phyloP scores from a whole-genome alignment of 2,797 vertebrate genomes.

The Sylvilagus floridanus region DNA sequence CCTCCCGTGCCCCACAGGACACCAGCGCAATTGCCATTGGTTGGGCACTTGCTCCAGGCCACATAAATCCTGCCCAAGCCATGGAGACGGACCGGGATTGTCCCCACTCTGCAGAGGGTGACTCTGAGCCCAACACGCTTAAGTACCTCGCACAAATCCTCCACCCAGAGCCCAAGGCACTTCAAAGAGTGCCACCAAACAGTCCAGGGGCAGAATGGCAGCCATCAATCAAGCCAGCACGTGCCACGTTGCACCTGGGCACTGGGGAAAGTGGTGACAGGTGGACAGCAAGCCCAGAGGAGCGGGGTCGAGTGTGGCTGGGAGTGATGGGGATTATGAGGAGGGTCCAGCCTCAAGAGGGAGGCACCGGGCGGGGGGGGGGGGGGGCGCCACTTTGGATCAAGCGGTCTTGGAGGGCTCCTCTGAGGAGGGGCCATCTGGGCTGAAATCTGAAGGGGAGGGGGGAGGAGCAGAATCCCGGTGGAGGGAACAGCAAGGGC shows the following conservation, averaged over 20 bases:
- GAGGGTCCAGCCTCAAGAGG: neutral
- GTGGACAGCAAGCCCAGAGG: fast-evolving
- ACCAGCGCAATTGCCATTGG: neutral
- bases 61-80: neutral
- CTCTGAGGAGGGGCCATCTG: neutral
- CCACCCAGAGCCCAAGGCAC: neutral
- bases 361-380: no score
- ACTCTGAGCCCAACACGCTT: neutral
- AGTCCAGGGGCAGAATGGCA: neutral
- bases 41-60: neutral
- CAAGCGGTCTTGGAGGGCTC: neutral
- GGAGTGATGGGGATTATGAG: neutral
- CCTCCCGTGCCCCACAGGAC: neutral
- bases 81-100: no score
- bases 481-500: fast-evolving
- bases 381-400: neutral
- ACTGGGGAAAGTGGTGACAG: fast-evolving
- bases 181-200: neutral
- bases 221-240: fast-evolving
- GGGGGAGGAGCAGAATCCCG: neutral
- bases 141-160: no score
- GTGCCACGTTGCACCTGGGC: neutral
- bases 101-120: neutral
- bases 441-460: neutral
- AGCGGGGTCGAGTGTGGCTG: fast-evolving